A percentile compares a stretch with the other conserved stretches of the same genome.
These are phyloP conservation scores for Lepus europaeus DNA, from an alignment of 2,113 vertebrate species.

Conservation along the genomic window DNA sequence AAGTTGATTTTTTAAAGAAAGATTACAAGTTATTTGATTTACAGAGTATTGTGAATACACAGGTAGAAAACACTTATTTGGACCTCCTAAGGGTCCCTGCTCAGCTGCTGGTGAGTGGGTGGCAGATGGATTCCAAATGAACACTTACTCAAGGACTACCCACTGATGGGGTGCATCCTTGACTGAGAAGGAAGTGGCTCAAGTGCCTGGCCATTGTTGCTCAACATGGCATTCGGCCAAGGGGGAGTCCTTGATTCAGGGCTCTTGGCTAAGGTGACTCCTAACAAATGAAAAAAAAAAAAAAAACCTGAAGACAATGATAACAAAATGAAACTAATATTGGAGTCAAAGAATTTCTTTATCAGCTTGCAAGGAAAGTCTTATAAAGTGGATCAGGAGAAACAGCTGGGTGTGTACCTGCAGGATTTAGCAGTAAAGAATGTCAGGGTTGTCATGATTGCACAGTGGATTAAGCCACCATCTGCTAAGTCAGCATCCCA, in stretches of 20 bases:
- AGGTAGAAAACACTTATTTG: neutral
- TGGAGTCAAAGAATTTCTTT: neutral
- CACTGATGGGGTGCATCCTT: too few species aligned
- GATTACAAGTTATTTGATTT: neutral
- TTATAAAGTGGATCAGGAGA: neutral
- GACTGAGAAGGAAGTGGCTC: rapidly evolving
- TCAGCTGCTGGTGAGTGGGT: neutral
- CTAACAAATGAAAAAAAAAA: neutral
- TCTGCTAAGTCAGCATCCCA: too few species aligned
- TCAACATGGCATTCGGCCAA: neutral
- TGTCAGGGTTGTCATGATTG: too few species aligned
- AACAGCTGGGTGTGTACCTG: neutral
- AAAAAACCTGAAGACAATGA: too few species aligned
- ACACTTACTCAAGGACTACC: rapidly evolving
- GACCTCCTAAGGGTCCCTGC: rapidly evolving
- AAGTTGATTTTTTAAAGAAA: constrained; percentile 16
- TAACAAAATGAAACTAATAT: neutral
- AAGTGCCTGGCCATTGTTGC: neutral
- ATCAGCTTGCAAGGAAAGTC: neutral
- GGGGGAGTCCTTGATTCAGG: neutral
- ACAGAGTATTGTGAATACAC: neutral
- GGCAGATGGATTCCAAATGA: neutral
- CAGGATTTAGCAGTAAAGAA: neutral
- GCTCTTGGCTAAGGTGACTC: neutral
- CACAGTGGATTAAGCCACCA: too few species aligned